Percentiles rank a stretch among this genome's conserved stretches.
Conservation (phyloP, 2,797 vertebrate species). For the Ficedula albicollis region DNA sequence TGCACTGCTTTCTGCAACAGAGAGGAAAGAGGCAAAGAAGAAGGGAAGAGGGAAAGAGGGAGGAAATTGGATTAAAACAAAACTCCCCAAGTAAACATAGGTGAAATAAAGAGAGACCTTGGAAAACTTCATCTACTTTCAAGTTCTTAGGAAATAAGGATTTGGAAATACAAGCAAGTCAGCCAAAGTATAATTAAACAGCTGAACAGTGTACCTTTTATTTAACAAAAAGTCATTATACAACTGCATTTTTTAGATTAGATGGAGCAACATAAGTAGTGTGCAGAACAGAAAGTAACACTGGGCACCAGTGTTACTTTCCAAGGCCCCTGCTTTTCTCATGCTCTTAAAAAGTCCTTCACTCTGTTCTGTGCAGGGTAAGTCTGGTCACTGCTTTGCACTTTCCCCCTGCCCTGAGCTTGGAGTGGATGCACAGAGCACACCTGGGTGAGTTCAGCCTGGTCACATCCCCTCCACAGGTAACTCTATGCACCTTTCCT, state of each 20-base stretch:
- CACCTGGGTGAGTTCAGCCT: background rate
- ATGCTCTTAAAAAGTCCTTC: background rate
- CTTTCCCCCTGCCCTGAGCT: background rate
- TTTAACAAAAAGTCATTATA: background rate
- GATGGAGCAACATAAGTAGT: background rate
- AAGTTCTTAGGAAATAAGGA: conserved; percentile 32
- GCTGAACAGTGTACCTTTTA: background rate
- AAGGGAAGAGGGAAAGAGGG: background rate
- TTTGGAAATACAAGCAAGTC: background rate
- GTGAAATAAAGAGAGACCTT: background rate
- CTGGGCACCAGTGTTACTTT: background rate
- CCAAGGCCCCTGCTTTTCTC: background rate
- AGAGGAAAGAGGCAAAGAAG: background rate
- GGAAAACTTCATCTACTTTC: background rate
- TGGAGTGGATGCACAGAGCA: background rate
- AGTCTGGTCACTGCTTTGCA: background rate
- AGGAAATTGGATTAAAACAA: background rate
- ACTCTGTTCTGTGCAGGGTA: background rate
- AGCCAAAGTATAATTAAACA: conserved; percentile 19
- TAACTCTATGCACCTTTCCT: background rate
- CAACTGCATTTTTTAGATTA: background rate
- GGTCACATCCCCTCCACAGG: background rate
- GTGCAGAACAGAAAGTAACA: background rate
- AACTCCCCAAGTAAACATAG: background rate
- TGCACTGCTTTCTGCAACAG: background rate